A percentile compares a stretch with the other conserved stretches of the same genome.
Evolutionary conservation across 2,888 invertebrate genomes (phyloP).

Genomic region (Drosophila hamatofila): DNA sequence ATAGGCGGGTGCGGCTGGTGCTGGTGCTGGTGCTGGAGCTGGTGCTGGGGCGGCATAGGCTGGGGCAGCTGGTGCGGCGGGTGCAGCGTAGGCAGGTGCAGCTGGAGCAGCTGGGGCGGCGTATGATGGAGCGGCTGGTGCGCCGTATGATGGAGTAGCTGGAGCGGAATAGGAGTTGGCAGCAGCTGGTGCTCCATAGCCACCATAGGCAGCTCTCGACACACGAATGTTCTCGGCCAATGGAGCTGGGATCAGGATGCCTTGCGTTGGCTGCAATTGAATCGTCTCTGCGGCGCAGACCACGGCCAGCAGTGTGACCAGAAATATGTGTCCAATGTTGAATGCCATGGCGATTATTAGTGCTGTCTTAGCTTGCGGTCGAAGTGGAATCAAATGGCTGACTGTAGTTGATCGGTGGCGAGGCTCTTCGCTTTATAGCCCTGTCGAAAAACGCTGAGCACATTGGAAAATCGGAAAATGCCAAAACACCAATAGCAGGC

Average conservation of each 20-base stretch:
- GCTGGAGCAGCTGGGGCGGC: conserved; percentile 51
- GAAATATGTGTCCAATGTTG: conserved; percentile 51
- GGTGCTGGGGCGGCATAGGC: conserved; percentile 41
- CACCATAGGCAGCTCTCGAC: conserved; percentile 67
- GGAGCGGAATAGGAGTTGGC: conserved; percentile 48
- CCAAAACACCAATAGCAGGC: conserved; percentile 21
- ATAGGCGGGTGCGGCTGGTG: conserved; percentile 37
- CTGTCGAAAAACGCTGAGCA: conserved; percentile 50
- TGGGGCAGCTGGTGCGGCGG: conserved; percentile 50
- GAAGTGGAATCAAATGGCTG: conserved; percentile 38
- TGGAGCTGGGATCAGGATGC: conserved; percentile 82
- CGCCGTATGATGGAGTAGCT: conserved; percentile 34
- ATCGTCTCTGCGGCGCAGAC: conserved; percentile 64
- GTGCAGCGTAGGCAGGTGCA: conserved; percentile 44
- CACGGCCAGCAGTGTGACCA: conserved; percentile 53
- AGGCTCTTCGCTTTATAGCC: conserved; percentile 63
- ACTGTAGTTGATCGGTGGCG: conserved; percentile 54
- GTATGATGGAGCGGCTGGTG: conserved; percentile 41
- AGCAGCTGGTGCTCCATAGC: conserved; percentile 53
- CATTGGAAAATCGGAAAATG: conserved; percentile 46
- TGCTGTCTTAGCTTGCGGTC: conserved; percentile 52
- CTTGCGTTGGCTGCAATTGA: conserved; percentile 78
- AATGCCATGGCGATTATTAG: conserved; percentile 57
- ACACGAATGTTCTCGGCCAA: conserved; percentile 77
- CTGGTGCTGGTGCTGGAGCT: conserved; percentile 43